phyloP scores from a whole-genome alignment of 2,797 vertebrate species.

The Ciconia nigra region DNA sequence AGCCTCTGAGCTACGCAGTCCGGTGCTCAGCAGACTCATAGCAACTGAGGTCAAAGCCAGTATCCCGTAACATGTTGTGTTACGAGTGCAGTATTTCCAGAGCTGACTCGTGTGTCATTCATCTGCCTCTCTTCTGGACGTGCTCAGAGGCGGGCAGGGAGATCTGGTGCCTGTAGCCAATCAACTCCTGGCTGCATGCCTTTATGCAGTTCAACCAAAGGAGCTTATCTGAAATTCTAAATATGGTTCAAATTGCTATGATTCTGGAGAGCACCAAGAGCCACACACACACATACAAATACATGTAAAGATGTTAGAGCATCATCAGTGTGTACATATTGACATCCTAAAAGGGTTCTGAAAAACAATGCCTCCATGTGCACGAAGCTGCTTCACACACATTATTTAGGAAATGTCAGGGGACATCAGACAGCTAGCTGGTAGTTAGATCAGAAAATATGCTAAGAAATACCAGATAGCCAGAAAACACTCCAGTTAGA shows the following conservation, averaged over 20 bases:
- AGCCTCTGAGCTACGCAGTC: neutral
- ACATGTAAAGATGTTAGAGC: neutral
- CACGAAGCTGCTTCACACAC: neutral
- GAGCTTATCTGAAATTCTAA: neutral
- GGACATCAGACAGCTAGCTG: neutral
- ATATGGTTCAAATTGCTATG: neutral
- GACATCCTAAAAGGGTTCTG: neutral
- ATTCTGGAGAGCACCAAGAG: neutral
- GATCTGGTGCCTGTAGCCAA: neutral
- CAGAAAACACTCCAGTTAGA: neutral
- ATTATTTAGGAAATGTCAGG: neutral
- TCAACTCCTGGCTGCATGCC: fast-evolving
- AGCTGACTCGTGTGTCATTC: neutral
- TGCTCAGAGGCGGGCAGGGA: neutral
- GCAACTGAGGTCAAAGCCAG: neutral
- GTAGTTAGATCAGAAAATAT: neutral
- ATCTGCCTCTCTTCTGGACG: neutral
- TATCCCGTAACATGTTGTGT: fast-evolving
- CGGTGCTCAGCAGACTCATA: fast-evolving
- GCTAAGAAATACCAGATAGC: neutral
- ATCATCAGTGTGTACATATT: neutral
- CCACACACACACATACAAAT: neutral
- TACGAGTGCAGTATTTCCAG: neutral
- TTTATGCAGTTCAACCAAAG: neutral
- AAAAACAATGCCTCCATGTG: neutral